Base-by-base conservation (phyloP, 2,113 vertebrate genomes). In the Trematomus loennbergii region DNA sequence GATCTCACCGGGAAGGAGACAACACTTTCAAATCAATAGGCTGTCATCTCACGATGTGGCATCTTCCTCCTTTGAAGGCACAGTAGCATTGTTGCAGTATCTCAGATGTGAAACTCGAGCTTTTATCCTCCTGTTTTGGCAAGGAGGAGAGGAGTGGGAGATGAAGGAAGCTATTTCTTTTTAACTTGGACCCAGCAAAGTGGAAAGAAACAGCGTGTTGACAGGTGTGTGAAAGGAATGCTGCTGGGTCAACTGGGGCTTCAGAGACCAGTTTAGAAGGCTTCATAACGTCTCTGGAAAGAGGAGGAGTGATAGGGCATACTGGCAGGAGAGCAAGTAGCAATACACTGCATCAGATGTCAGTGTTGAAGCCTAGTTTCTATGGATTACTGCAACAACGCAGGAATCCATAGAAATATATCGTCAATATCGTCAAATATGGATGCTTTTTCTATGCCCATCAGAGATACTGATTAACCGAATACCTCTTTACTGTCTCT, bases 71-170 rank as follows among this genome's bases (percentile, higher is more conserved):
- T 95, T 94, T 95, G 94, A 94, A 94, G 89, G 89, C 82, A 87
- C 88, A 81, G 86, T 86, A 86, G 92, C 79, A 90, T 90, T 89
- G 88, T 92, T 93, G 87, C 90, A 87, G 90, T 70, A 71, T 75
- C 87, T 92, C 89, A 90, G 87, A 89, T 90, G 87, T 93, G 91
- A 92, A 92, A 91, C 82, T 89, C 84, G 12, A 3, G 84, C 93
- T 94, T 94, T 94, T 94, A 94, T 94, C 92, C 87, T 81, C 82
- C 91, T 87, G 88, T 88, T 93, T 93, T 78, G 78, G 87, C 77
- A 54, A 80, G 75, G 63, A 84, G 79, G 83, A 88, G 81, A 79
- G 58, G 65, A 86, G 85, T 73, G 78, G 85, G 88, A 90, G 87
- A 90, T 89, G 87, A 90, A 89, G 87, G 81, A 83, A 80, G 82